Percentiles rank a stretch among this genome's conserved stretches.
These are phyloP conservation scores for Protomyctophum bolini DNA, from an alignment of 2,113 vertebrate genomes.

Conservation along the genomic window DNA sequence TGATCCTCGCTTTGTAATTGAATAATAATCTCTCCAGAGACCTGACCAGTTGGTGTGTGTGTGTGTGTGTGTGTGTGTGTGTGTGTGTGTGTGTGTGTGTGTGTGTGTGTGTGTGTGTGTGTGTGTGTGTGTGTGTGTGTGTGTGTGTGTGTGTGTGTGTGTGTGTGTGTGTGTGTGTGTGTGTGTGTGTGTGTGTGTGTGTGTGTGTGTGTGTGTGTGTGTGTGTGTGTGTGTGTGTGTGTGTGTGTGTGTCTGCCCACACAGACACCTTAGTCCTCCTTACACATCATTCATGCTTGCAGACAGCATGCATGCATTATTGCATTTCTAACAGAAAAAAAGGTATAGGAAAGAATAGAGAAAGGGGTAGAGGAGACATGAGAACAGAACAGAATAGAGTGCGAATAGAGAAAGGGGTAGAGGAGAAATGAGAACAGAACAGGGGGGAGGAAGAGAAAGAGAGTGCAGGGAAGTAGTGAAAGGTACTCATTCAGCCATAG, in stretches of 20 bases:
- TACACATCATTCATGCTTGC: neutral
- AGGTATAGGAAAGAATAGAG: constrained; percentile 37
- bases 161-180: constrained; percentile 10
- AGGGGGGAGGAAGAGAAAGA: neutral
- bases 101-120: constrained; percentile 1
- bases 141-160: constrained; percentile 5
- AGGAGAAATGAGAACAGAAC: constrained; percentile 10
- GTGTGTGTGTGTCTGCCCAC: constrained; percentile 2
- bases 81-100: constrained; percentile 7
- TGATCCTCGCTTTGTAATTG: constrained; percentile 74
- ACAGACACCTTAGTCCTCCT: neutral
- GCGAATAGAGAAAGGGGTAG: constrained; percentile 30
- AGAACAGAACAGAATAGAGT: constrained; percentile 1
- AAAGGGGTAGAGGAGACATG: constrained; percentile 8
- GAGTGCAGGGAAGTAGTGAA: neutral
- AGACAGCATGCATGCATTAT: neutral
- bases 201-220: constrained; percentile 23
- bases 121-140: constrained; percentile 13
- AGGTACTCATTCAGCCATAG: neutral
- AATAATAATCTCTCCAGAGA: constrained; percentile 68
- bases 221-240: constrained; percentile 19
- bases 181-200: neutral
- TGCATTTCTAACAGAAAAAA: constrained; percentile 21
- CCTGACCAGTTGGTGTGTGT: constrained; percentile 59
- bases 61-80: constrained; percentile 16